A percentile compares a stretch with the other conserved stretches of the same genome.
phyloP scores from a whole-genome alignment of 1,140 invertebrate species.

The Zaprionus africanus region DNA sequence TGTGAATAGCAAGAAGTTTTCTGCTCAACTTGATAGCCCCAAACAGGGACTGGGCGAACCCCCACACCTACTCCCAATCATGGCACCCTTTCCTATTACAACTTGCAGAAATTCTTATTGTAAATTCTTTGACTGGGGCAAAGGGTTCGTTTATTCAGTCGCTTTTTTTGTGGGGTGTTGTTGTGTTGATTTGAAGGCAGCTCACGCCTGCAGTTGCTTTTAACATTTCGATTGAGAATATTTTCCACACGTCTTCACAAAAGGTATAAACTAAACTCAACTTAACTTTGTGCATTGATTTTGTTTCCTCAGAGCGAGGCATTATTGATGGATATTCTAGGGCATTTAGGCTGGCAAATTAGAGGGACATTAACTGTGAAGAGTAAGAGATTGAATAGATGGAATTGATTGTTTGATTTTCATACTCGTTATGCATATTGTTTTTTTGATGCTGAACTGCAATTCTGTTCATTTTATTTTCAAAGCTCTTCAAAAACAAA shows the following conservation, averaged over 20 bases:
- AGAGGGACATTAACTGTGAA: background rate
- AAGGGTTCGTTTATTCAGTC: conserved; percentile 16
- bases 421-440: too few species aligned
- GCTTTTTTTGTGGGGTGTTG: conserved; percentile 23
- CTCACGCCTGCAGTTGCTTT: conserved; percentile 62
- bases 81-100: conserved; percentile 24
- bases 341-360: background rate
- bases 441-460: too few species aligned
- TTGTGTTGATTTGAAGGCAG: conserved; percentile 68
- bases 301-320: conserved; percentile 13
- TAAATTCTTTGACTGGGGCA: conserved; percentile 45
- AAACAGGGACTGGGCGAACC: conserved; percentile 7
- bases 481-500: too few species aligned
- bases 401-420: too few species aligned
- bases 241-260: conserved; percentile 78
- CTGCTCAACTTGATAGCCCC: conserved; percentile 79
- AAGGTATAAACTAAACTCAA: conserved; percentile 60
- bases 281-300: conserved; percentile 52
- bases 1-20: conserved; percentile 75
- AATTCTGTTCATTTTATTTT: too few species aligned
- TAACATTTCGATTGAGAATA: conserved; percentile 57
- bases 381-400: too few species aligned
- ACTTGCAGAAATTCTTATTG: conserved; percentile 70
- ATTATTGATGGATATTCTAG: conserved; percentile 10
- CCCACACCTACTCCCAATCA: conserved; percentile 8